These are phyloP conservation scores for Sus scrofa DNA, from an alignment of 2,113 vertebrate genomes.

Conservation along the genomic window DNA sequence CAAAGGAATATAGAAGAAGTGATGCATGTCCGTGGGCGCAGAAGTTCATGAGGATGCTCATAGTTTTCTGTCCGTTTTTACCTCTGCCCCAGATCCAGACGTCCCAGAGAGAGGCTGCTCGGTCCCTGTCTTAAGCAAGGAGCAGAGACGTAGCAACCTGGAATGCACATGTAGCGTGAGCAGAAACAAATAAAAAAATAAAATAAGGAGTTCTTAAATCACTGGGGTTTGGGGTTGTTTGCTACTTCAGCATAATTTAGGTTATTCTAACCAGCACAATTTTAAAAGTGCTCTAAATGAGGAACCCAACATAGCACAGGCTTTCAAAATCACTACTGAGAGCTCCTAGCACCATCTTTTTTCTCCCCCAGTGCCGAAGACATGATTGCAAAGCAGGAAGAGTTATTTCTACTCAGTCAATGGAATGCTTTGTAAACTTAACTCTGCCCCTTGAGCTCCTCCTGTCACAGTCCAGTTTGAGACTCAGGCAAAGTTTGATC, in stretches of 20 bases:
- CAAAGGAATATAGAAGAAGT: not conserved
- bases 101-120: not conserved
- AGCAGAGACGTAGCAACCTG: not conserved
- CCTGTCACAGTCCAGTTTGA: not conserved
- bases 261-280: not conserved
- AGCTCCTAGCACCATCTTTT: not conserved
- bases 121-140: not conserved
- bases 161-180: not conserved
- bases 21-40: not conserved
- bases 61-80: not conserved
- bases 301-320: not conserved
- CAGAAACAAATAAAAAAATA: not conserved
- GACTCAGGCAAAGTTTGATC: not conserved
- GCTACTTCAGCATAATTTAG: not conserved
- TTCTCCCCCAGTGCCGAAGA: not conserved
- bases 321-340: conserved; percentile 9
- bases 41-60: not conserved
- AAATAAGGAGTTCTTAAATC: not conserved
- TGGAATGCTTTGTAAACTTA: not conserved
- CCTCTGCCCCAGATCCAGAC: not conserved
- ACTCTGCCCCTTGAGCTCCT: not conserved
- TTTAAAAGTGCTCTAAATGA: not conserved
- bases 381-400: not conserved
- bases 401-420: not conserved
- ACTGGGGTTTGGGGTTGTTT: not conserved